These are phyloP conservation scores for Aplidium turbinatum DNA, from an alignment of 23 tunicate genomes.

Conservation along the genomic window DNA sequence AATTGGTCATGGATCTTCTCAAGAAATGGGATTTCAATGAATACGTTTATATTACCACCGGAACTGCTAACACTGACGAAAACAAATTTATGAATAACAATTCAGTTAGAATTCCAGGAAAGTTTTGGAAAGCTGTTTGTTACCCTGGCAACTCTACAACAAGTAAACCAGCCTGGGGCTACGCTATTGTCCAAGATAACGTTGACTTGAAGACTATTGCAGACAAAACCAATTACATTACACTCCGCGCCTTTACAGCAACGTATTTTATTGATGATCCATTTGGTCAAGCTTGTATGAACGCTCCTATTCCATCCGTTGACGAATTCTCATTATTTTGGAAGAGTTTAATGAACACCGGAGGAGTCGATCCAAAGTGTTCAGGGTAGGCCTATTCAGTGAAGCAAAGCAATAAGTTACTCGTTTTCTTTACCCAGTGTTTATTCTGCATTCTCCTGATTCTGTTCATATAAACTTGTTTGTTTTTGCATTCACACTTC, in stretches of 20 bases:
- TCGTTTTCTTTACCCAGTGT: no score
- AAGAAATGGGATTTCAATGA: constrained; percentile 52
- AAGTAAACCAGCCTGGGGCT: constrained; percentile 59
- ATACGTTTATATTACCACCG: constrained; percentile 75
- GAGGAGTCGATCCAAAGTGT: no score
- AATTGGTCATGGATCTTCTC: constrained; percentile 53
- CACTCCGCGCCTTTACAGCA: constrained; percentile 45
- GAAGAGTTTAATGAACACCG: no score
- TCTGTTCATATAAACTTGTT: no score
- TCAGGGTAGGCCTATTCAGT: no score
- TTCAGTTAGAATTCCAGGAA: constrained; percentile 83
- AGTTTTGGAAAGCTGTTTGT: constrained; percentile 96
- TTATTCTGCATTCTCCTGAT: no score
- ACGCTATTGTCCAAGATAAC: constrained; percentile 70
- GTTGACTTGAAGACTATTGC: constrained; percentile 18
- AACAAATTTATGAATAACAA: constrained; percentile 27
- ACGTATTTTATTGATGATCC: constrained; percentile 57
- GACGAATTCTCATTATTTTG: no score
- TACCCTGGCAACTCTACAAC: constrained; percentile 72
- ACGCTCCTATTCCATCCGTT: no score
- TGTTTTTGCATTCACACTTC: no score
- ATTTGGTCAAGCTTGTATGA: constrained; percentile 74
- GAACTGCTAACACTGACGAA: constrained; percentile 66
- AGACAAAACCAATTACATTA: constrained; percentile 28
- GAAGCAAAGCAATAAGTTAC: no score